phyloP scores from a whole-genome alignment of 2,888 invertebrate species.

The Candidula unifasciata region DNA sequence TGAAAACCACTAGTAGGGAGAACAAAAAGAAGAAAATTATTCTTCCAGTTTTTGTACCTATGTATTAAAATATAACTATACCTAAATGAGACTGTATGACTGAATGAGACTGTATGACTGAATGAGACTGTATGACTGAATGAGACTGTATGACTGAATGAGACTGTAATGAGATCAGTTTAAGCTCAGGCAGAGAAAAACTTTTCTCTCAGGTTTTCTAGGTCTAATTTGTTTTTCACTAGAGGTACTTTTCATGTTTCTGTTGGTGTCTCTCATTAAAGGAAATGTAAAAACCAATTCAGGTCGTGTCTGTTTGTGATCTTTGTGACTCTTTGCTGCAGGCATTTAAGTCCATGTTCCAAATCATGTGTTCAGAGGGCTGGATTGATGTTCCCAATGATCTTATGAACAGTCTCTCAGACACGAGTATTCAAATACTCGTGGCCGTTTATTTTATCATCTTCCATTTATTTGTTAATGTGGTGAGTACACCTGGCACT shows the following conservation, averaged over 20 bases:
- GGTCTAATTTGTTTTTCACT: background rate
- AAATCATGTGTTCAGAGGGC: slow-evolving; percentile 77
- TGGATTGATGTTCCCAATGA: slow-evolving; percentile 76
- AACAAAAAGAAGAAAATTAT: too few species aligned
- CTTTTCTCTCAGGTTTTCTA: too few species aligned
- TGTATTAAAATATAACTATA: too few species aligned
- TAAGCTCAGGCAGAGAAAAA: too few species aligned
- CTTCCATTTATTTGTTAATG: slow-evolving; percentile 69
- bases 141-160: too few species aligned
- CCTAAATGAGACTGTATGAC: too few species aligned
- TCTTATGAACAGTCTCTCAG: slow-evolving; percentile 61
- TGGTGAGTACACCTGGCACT: slow-evolving; percentile 52
- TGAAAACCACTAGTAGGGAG: too few species aligned
- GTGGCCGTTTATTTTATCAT: slow-evolving; percentile 72
- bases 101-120: too few species aligned
- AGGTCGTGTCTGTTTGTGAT: slow-evolving; percentile 28
- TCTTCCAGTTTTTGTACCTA: too few species aligned
- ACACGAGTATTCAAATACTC: slow-evolving; percentile 56
- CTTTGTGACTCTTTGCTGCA: slow-evolving; percentile 54
- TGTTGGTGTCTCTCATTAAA: background rate
- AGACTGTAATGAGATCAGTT: too few species aligned
- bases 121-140: too few species aligned
- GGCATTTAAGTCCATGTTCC: slow-evolving; percentile 78
- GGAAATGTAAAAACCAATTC: background rate
- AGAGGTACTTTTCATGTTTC: background rate